phyloP scores from a whole-genome alignment of 2,888 invertebrate species.

The Lasiommata megera region DNA sequence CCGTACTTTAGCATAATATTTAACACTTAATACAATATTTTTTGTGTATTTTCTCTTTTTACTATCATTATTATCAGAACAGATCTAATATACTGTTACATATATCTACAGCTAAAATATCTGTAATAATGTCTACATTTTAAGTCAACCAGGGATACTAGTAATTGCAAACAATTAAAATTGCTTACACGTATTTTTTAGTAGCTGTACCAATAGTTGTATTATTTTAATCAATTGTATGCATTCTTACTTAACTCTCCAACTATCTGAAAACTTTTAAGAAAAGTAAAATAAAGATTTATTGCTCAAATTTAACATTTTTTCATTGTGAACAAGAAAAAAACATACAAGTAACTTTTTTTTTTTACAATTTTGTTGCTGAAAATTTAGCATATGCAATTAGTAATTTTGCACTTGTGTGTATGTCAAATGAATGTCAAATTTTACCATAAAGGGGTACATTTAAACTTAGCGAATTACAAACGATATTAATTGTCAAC shows the following conservation, averaged over 20 bases:
- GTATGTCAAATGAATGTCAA: background rate
- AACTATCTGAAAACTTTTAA: background rate
- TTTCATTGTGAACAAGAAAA: too few species aligned
- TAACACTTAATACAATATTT: slow-evolving; percentile 72
- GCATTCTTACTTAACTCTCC: background rate
- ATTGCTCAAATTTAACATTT: too few species aligned
- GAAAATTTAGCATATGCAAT: background rate
- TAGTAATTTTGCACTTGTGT: background rate
- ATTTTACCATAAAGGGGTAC: slow-evolving; percentile 37
- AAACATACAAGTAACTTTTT: too few species aligned
- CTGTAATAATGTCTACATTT: slow-evolving; percentile 13
- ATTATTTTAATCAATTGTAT: background rate
- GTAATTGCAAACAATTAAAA: background rate
- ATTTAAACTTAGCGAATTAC: slow-evolving; percentile 29
- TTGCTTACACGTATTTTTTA: background rate
- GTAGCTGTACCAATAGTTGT: background rate
- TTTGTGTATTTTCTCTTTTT: slow-evolving; percentile 35
- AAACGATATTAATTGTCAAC: background rate
- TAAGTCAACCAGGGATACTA: slow-evolving; percentile 12
- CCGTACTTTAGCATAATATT: slow-evolving; percentile 63
- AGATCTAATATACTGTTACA: slow-evolving; percentile 30
- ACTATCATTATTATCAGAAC: slow-evolving; percentile 57
- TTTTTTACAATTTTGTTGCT: background rate
- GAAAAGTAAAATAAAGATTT: too few species aligned
- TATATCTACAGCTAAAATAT: slow-evolving; percentile 28